Evolutionary conservation across 2,113 vertebrate species (phyloP).

Genomic region (Leucopsar rothschildi): DNA sequence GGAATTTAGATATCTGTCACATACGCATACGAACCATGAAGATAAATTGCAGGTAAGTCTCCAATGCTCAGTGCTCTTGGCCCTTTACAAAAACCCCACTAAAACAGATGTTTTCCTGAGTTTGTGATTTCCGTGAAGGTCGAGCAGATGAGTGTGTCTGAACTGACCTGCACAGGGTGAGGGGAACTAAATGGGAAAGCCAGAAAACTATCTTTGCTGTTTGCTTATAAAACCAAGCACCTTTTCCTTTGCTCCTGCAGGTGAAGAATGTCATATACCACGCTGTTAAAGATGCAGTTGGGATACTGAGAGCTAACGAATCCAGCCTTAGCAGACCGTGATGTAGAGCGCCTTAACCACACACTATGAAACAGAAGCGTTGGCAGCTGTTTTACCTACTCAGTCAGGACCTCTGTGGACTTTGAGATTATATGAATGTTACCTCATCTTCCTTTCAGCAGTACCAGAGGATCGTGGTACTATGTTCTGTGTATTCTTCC

Average conservation of each 20-base stretch:
- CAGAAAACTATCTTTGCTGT: neutral
- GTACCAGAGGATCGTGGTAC: slow-evolving; percentile 67
- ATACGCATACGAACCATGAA: slow-evolving; percentile 82
- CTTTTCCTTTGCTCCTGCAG: slow-evolving; percentile 14
- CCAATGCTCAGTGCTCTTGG: rapidly evolving
- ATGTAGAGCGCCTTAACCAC: slow-evolving; percentile 39
- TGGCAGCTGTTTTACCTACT: slow-evolving; percentile 74
- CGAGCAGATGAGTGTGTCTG: rapidly evolving
- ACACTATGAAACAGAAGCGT: slow-evolving; percentile 46
- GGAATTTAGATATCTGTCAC: slow-evolving; percentile 82
- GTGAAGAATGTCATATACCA: slow-evolving; percentile 85
- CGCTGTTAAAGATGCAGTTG: slow-evolving; percentile 80
- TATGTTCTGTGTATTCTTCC: slow-evolving; percentile 74
- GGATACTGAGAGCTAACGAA: slow-evolving; percentile 76
- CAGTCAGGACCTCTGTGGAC: slow-evolving; percentile 76
- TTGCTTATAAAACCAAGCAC: neutral
- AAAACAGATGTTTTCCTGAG: neutral
- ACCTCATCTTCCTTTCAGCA: slow-evolving; percentile 76
- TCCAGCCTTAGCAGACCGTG: slow-evolving; percentile 67
- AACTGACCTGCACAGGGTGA: rapidly evolving
- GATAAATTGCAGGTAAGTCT: slow-evolving; percentile 79
- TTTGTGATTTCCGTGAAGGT: neutral
- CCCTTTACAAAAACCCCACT: neutral
- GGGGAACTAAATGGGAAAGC: neutral
- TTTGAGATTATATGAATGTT: slow-evolving; percentile 73